A percentile compares a stretch with the other conserved stretches of the same genome.
These are phyloP conservation scores for Neoscelio sp. DNA, from an alignment of 2,888 invertebrate species.

Conservation along the genomic window DNA sequence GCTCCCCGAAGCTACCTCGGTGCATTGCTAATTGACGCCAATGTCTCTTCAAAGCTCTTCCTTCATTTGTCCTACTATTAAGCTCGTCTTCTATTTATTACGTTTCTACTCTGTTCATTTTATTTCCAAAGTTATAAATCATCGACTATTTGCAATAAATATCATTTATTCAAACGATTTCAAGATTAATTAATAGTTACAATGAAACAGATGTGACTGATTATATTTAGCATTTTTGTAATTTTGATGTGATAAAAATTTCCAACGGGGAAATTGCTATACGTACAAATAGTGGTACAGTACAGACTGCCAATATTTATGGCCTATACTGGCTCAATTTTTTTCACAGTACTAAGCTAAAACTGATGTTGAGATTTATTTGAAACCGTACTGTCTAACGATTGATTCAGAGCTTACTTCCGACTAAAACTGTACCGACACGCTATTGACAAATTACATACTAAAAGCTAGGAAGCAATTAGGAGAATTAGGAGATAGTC, in stretches of 20 bases:
- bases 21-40: conserved; percentile 60
- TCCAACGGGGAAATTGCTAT: no score
- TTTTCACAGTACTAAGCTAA: no score
- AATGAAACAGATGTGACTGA: conserved; percentile 31
- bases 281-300: no score
- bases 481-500: no score
- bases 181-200: conserved; percentile 34
- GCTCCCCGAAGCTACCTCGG: conserved; percentile 52
- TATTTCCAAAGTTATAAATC: conserved; percentile 35
- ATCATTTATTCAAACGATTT: conserved; percentile 29
- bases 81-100: conserved; percentile 49
- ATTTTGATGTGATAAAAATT: not conserved
- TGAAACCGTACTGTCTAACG: no score
- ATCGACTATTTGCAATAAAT: conserved; percentile 46
- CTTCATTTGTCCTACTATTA: conserved; percentile 59
- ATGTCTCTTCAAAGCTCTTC: conserved; percentile 58
- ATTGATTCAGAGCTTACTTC: no score
- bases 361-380: no score
- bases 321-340: no score
- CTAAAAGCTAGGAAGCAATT: no score
- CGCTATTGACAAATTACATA: no score
- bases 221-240: conserved; percentile 2
- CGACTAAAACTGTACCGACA: no score
- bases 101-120: conserved; percentile 24
- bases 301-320: no score